Base-by-base conservation (phyloP, 1,140 invertebrate species). In the Spodoptera frugiperda region DNA sequence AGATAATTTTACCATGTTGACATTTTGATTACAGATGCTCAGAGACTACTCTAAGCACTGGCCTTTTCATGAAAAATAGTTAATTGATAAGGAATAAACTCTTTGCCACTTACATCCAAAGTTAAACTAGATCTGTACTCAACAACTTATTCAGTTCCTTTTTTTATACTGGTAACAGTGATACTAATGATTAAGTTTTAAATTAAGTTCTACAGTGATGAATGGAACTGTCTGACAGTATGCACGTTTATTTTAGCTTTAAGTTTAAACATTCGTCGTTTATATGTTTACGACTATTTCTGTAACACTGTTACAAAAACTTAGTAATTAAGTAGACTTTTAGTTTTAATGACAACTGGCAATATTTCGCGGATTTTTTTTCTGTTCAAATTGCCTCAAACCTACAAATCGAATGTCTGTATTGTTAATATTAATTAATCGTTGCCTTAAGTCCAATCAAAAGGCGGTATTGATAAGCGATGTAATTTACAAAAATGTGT, bases 161-260 rank as follows among this genome's bases (percentile, higher is more conserved):
- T 39, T 55, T 73, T 79, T 80, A 74, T 86, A 89, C 86, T 88
- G 85, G 86, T 86, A 83, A 82, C 85, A 91, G 90, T 92, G 90
- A 92, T 92, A 92, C 82, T 92, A 92, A 79, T 90, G 78, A 49
- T 85, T 91, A 89, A 91, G 86, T 87, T 91, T 75, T 79, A 78
- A 76, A 82, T 87, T 84, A 84, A 71, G 70, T 77, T 65, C 17
- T 70, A 33, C 54, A 51, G 51, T 77, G 53, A 76, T 39, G 48
- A 75, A 25, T 54, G 59, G 17, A 65, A 75, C 72, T 75, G 72
- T 77, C 65, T 71, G 65, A 77, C 54, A 75, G 72, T 77, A 55
- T 49, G 71, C 14, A 17, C 25, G 65, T 65, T 77, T 77, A 51
- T 48, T 77, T 73, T 75, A 75, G 59, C 30, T 68, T 57, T 76